phyloP scores from a whole-genome alignment of 1,140 invertebrate genomes.

The Pogonomyrmex californicus region DNA sequence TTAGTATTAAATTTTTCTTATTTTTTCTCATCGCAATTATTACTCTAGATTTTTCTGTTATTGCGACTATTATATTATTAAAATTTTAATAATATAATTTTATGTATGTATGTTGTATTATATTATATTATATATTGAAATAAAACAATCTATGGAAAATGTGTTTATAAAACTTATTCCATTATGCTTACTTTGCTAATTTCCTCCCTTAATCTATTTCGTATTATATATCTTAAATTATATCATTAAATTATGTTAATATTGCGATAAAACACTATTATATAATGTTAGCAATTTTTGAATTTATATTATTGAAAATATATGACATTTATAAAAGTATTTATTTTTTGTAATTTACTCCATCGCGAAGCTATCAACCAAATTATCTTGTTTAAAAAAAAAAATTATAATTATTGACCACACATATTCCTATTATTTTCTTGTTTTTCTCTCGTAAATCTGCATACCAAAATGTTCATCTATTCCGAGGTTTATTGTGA shows the following conservation, averaged over 20 bases:
- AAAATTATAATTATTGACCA: neutral
- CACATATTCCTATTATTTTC: constrained; percentile 13
- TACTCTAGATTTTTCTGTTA: neutral
- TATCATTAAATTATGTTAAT: constrained; percentile 1
- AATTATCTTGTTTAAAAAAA: constrained; percentile 3
- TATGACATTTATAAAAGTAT: neutral
- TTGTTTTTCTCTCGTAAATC: neutral
- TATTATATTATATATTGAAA: neutral
- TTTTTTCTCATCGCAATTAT: neutral
- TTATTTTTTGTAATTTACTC: neutral
- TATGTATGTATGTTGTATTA: neutral
- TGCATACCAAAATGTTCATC: neutral
- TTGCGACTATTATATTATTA: neutral
- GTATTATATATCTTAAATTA: neutral
- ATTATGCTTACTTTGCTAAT: neutral
- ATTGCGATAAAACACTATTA: neutral
- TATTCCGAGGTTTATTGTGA: neutral
- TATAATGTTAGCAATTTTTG: neutral
- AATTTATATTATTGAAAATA: constrained; percentile 1
- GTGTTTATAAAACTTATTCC: neutral
- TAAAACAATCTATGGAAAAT: constrained; percentile 28
- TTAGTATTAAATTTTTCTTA: neutral
- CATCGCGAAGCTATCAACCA: neutral
- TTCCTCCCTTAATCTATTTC: neutral
- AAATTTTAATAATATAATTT: neutral